These are phyloP conservation scores for Dysidea cf. avara DNA, from an alignment of 37 sponge, comb jelly and placozoan genomes.

Conservation along the genomic window DNA sequence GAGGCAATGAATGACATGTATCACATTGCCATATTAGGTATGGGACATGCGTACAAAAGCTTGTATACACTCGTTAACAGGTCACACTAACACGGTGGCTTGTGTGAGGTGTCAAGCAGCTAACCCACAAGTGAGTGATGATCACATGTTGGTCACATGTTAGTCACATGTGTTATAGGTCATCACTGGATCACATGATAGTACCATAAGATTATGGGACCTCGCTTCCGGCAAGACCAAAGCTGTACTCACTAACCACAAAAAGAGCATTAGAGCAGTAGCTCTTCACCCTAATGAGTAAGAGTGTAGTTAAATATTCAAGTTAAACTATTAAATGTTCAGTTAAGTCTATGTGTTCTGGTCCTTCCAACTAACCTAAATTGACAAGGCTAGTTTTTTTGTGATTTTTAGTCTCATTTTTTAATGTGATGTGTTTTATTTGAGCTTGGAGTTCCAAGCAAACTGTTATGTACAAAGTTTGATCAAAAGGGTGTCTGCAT, in stretches of 20 bases:
- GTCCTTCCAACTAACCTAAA: too few species aligned
- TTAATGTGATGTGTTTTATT: too few species aligned
- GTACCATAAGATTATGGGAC: conserved; percentile 96
- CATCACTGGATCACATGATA: conserved; percentile 96
- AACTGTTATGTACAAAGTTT: too few species aligned
- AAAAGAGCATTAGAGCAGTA: conserved; percentile 93
- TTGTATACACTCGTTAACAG: conserved; percentile 91
- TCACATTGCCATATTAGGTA: conserved; percentile 35
- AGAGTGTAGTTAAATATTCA: conserved; percentile 41
- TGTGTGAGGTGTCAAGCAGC: conserved; percentile 80
- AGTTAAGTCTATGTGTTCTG: too few species aligned
- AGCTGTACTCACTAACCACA: conserved; percentile 96
- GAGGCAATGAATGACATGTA: neutral
- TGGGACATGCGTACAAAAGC: conserved; percentile 99
- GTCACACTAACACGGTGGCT: conserved; percentile 98
- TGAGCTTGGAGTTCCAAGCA: too few species aligned
- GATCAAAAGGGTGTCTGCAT: too few species aligned
- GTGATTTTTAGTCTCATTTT: too few species aligned
- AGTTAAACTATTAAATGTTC: too few species aligned
- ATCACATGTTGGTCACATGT: conserved; percentile 4
- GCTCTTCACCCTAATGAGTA: conserved; percentile 91
- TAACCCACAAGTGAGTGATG: conserved; percentile 92
- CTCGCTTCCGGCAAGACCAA: conserved; percentile 94
- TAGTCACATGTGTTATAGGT: conserved; percentile 43
- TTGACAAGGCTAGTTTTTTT: too few species aligned